Conservation (phyloP, 1,140 invertebrate genomes). For the Campoletis sonorensis region DNA sequence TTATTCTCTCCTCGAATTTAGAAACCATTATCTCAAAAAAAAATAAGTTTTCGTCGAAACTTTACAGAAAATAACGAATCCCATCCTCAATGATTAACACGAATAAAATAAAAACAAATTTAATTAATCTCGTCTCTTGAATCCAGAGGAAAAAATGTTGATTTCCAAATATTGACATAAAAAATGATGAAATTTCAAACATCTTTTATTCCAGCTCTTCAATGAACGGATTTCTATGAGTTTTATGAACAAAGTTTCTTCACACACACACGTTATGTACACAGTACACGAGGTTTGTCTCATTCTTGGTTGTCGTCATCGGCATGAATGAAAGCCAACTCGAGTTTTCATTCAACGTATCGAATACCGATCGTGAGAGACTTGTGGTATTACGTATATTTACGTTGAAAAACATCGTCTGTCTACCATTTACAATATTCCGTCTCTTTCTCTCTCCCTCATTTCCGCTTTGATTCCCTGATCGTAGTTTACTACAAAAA, state of each 20-base stretch:
- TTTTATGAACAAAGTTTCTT: no score
- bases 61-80: no score
- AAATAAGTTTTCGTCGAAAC: no score
- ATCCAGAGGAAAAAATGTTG: no score
- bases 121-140: no score
- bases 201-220: not conserved
- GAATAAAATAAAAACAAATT: no score
- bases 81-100: no score
- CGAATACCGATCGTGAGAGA: slow-evolving; percentile 32
- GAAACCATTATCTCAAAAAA: no score
- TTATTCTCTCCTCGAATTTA: no score
- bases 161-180: not conserved
- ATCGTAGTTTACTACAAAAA: not conserved
- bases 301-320: not conserved
- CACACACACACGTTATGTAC: no score
- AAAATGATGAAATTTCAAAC: not conserved
- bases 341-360: slow-evolving; percentile 40
- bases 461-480: no score
- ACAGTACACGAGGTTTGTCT: not conserved
- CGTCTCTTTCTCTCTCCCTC: not conserved
- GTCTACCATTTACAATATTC: not conserved
- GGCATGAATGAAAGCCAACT: slow-evolving; percentile 33
- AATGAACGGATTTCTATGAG: not conserved
- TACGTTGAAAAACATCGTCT: not conserved
- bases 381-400: slow-evolving; percentile 18